Base-by-base conservation (phyloP, 2,113 vertebrate genomes). In the Gallinago paraguaiae region DNA sequence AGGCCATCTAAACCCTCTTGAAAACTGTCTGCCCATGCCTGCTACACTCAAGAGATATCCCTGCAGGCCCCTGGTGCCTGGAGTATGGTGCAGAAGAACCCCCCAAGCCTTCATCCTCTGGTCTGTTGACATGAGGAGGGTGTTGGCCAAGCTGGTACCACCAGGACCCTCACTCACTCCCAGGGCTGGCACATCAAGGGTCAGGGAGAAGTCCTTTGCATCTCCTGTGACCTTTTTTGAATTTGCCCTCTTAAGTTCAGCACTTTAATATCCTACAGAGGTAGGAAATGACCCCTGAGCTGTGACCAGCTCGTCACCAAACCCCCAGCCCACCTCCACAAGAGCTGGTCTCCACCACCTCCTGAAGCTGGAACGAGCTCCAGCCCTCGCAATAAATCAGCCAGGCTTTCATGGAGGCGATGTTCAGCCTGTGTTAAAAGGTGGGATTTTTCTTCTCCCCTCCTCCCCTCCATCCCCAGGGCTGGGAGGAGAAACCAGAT, bases 391-490 rank as follows among this genome's bases (percentile, higher is more conserved):
- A 81, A 91, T 84, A 95, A 87, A 96, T 95, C 93, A 96, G 76
- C 56, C 3, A 1, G 68, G 75, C 75, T 96, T 95, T 95, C 95
- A 92, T 11, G 35, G 13, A 69, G 81, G 75, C 13, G 0, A 95
- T 95, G 93, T 89, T 96, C 91, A 91, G 93, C 63, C 86, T 72
- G 57, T 85, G 95, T 91, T 96, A 95, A 94, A 96, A 97, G 92
- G 91, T 96, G 91, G 93, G 92, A 91, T 89, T 91, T 94, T 84
- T 84, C 84, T 95, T 91, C 53, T 95, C 91, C 89, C 92, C 88
- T 91, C 88, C 92, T 94, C 84, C 83, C 59, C 71, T 95, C 70
- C 41, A 91, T 84, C 89, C 91, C 14, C 16, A 88, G 63, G 77
- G 88, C 88, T 86, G 90, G 92, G 86, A 95, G 88, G 88, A 93